These are phyloP conservation scores for Sphaerophoria rueppellii DNA, from an alignment of 2,888 invertebrate species.

Conservation along the genomic window DNA sequence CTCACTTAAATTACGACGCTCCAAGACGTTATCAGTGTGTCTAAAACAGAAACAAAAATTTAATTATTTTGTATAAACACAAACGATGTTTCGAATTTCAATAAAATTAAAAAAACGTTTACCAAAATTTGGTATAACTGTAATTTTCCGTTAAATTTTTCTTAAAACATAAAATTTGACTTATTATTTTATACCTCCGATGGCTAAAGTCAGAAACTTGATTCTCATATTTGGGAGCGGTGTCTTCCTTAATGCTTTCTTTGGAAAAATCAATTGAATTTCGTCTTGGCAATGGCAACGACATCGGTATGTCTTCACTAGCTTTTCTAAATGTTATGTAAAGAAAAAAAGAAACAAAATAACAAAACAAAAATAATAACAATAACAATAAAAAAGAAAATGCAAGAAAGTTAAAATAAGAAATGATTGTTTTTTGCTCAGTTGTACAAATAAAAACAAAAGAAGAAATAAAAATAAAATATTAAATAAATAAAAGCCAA, in stretches of 20 bases:
- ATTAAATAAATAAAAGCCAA: constrained; percentile 51
- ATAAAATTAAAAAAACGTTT: constrained; percentile 8
- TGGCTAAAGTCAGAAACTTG: constrained; percentile 85
- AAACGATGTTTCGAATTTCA: constrained; percentile 12
- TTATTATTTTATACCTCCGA: constrained; percentile 78
- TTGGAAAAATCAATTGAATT: constrained; percentile 85
- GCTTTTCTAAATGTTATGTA: constrained; percentile 78
- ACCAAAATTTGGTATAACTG: neutral
- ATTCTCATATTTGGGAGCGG: constrained; percentile 84
- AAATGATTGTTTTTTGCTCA: constrained; percentile 45
- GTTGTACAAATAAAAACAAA: constrained; percentile 53
- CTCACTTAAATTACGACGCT: constrained; percentile 79
- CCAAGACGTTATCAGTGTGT: constrained; percentile 84
- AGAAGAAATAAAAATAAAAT: constrained; percentile 16
- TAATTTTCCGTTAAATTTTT: constrained; percentile 7
- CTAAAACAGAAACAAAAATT: constrained; percentile 78
- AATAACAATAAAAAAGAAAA: constrained; percentile 53
- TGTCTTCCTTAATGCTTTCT: constrained; percentile 82
- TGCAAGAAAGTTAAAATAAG: constrained; percentile 58
- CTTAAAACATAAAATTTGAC: constrained; percentile 4
- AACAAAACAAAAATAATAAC: constrained; percentile 34
- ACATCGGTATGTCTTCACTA: constrained; percentile 83
- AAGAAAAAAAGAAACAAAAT: constrained; percentile 67
- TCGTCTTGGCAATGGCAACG: constrained; percentile 84
- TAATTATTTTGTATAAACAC: constrained; percentile 8